Evolutionary conservation across 2,888 invertebrate species (phyloP).

Genomic region (Opisthograptis luteolata): DNA sequence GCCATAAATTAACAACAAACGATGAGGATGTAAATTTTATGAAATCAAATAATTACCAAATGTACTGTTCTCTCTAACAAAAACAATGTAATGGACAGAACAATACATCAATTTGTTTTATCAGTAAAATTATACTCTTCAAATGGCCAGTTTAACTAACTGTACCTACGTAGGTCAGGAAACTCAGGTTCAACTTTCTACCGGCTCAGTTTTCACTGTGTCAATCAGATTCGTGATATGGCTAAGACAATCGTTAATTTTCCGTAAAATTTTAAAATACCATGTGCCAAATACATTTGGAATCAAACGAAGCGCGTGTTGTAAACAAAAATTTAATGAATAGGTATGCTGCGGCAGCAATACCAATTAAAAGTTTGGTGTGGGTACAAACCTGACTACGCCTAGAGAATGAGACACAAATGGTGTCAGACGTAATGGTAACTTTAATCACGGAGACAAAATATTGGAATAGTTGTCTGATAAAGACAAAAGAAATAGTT

Average conservation of each 20-base stretch:
- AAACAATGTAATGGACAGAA: too few species aligned
- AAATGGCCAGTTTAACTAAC: constrained; percentile 31
- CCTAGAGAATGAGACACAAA: too few species aligned
- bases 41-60: too few species aligned
- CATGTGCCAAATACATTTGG: constrained; percentile 20
- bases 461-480: too few species aligned
- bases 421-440: too few species aligned
- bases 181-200: constrained; percentile 54
- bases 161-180: constrained; percentile 32
- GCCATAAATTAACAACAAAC: too few species aligned
- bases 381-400: neutral
- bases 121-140: constrained; percentile 37
- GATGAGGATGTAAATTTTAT: too few species aligned
- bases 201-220: constrained; percentile 43
- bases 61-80: too few species aligned
- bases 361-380: neutral
- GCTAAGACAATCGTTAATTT: constrained; percentile 45
- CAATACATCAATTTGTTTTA: constrained; percentile 35
- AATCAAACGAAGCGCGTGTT: neutral
- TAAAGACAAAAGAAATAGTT: too few species aligned
- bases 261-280: constrained; percentile 44
- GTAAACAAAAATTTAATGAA: neutral
- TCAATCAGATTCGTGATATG: constrained; percentile 41
- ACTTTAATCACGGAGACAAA: too few species aligned
- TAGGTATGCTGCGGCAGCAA: neutral